Percentiles rank a stretch among this genome's conserved stretches.
Evolutionary conservation across 2,797 vertebrate genomes (phyloP).

Genomic region (Holocentrus rufus): DNA sequence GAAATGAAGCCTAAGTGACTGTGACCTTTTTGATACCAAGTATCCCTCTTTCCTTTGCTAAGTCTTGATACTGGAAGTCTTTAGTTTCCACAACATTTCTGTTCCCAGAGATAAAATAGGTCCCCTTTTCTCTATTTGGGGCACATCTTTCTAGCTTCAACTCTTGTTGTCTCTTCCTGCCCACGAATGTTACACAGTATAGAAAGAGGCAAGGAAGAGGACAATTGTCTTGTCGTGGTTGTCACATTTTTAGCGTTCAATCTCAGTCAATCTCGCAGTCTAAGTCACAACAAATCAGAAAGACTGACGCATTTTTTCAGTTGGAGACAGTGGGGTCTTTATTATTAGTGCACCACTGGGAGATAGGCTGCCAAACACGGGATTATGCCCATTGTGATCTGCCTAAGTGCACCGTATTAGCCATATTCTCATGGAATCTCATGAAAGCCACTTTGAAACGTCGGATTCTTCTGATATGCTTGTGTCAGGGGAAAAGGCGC

Average conservation of each 20-base stretch:
- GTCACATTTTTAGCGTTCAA: conserved; percentile 60
- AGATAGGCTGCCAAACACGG: conserved; percentile 68
- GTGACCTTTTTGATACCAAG: conserved; percentile 14
- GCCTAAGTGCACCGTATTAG: conserved; percentile 67
- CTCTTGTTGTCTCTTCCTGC: conserved; percentile 51
- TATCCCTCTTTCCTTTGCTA: background rate
- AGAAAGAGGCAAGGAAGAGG: conserved; percentile 34
- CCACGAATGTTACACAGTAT: conserved; percentile 27
- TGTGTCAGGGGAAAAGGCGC: conserved; percentile 59
- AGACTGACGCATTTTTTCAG: conserved; percentile 48
- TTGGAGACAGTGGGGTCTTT: conserved; percentile 47
- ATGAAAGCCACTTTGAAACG: conserved; percentile 75
- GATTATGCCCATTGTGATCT: conserved; percentile 74
- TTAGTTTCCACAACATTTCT: conserved; percentile 32
- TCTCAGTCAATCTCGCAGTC: conserved; percentile 21
- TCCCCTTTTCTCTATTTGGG: conserved; percentile 6
- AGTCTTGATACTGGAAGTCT: conserved; percentile 29
- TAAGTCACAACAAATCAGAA: conserved; percentile 68
- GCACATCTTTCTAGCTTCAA: conserved; percentile 9
- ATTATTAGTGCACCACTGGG: conserved; percentile 48
- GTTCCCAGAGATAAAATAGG: conserved; percentile 39
- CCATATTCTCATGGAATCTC: conserved; percentile 67
- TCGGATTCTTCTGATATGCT: conserved; percentile 67
- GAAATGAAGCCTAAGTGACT: conserved; percentile 13
- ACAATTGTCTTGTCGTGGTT: conserved; percentile 51